Conservation (phyloP, 2,888 invertebrate genomes). For the Phalera bucephala region DNA sequence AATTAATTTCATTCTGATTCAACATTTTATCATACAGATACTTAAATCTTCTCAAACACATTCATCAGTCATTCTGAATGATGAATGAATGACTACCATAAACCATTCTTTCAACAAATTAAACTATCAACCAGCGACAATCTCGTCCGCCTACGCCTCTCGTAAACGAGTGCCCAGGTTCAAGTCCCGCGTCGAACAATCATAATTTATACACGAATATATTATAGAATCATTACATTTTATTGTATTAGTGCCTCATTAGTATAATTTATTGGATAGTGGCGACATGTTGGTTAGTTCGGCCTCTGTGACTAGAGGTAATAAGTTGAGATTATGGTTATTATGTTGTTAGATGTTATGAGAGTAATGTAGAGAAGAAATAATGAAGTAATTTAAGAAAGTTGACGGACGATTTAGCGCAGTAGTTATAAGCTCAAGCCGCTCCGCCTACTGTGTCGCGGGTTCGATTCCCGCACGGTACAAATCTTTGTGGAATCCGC, state of each 20-base stretch:
- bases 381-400: too few relatives aligned
- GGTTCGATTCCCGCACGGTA: too few relatives aligned
- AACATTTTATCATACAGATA: too few relatives aligned
- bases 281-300: conserved; percentile 5
- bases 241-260: conserved; percentile 35
- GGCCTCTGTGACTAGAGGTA: neutral
- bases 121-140: conserved; percentile 9
- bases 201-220: conserved; percentile 40
- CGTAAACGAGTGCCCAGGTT: conserved; percentile 22
- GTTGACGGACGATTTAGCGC: too few relatives aligned
- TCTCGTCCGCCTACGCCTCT: conserved; percentile 21
- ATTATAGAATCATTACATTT: conserved; percentile 36
- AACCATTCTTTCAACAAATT: conserved; percentile 21
- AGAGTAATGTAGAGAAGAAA: too few relatives aligned
- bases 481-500: too few relatives aligned
- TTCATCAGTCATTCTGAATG: too few relatives aligned
- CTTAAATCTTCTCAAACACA: too few relatives aligned
- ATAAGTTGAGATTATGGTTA: neutral
- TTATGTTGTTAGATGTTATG: too few relatives aligned
- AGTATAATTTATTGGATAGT: conserved; percentile 34
- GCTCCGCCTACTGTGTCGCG: too few relatives aligned
- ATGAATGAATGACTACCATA: neutral
- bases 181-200: conserved; percentile 27
- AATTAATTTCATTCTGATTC: too few relatives aligned
- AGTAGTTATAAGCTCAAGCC: too few relatives aligned